Percentiles rank a stretch among this genome's conserved stretches.
Evolutionary conservation across 2,888 invertebrate genomes (phyloP).

Genomic region (Himalopsyche anomala): DNA sequence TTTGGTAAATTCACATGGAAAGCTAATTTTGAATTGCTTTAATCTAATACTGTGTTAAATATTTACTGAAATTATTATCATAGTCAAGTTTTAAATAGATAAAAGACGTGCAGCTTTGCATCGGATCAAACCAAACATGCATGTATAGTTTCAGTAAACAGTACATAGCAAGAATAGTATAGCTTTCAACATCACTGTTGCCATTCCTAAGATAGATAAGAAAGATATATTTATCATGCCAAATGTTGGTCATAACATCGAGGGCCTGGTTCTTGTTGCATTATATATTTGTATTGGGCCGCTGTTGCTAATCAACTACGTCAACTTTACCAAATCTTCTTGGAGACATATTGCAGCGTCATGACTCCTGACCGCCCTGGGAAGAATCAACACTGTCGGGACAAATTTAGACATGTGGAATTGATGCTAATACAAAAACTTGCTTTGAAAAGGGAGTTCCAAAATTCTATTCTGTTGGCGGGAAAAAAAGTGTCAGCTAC

Average conservation of each 20-base stretch:
- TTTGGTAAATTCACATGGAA: too few species aligned
- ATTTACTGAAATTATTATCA: too few species aligned
- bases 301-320: background rate
- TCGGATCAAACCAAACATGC: too few species aligned
- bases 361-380: background rate
- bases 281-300: background rate
- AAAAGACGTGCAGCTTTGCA: too few species aligned
- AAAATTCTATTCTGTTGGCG: background rate
- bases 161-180: too few species aligned
- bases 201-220: too few species aligned
- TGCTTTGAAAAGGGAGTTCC: background rate
- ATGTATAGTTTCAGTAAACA: too few species aligned
- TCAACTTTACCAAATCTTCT: background rate
- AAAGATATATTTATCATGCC: background rate
- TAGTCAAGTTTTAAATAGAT: too few species aligned
- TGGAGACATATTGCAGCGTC: conserved; percentile 23
- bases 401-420: conserved; percentile 1
- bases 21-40: too few species aligned
- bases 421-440: background rate
- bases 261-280: background rate
- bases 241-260: background rate
- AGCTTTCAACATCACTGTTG: too few species aligned
- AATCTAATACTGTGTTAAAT: too few species aligned
- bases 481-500: too few species aligned
- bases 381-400: background rate